phyloP scores from a whole-genome alignment of 1,140 invertebrate species.

The Metopolophium dirhodum region DNA sequence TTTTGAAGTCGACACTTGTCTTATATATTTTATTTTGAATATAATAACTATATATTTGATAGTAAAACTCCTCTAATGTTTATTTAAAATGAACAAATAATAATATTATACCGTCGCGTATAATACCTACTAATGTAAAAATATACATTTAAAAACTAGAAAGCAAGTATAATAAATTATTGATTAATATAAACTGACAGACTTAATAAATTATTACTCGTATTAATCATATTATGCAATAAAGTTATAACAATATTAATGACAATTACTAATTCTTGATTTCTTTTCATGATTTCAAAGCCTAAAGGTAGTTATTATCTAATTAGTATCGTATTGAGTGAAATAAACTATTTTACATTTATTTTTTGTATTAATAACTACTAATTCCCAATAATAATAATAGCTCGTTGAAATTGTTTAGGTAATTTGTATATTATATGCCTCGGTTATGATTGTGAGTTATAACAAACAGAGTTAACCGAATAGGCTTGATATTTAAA shows the following conservation, averaged over 20 bases:
- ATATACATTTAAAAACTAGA: slow-evolving; percentile 10
- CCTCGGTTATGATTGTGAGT: background rate
- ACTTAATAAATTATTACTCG: background rate
- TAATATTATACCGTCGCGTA: background rate
- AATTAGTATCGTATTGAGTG: background rate
- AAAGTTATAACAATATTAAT: background rate
- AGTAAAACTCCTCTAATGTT: background rate
- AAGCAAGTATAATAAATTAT: background rate
- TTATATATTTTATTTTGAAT: background rate
- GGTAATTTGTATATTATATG: background rate
- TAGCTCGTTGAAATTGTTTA: background rate
- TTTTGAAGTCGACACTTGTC: no score
- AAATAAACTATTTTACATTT: background rate
- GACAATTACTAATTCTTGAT: background rate
- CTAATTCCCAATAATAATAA: background rate
- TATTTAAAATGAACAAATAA: background rate
- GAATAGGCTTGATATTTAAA: background rate
- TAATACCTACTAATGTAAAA: background rate
- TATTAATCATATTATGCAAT: background rate
- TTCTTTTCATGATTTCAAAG: background rate
- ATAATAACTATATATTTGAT: background rate
- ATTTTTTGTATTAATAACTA: background rate
- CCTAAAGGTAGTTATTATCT: background rate
- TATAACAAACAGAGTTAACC: background rate
- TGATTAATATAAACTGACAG: background rate